Evolutionary conservation across 2,113 vertebrate species (phyloP).

Genomic region (Etia nguti): DNA sequence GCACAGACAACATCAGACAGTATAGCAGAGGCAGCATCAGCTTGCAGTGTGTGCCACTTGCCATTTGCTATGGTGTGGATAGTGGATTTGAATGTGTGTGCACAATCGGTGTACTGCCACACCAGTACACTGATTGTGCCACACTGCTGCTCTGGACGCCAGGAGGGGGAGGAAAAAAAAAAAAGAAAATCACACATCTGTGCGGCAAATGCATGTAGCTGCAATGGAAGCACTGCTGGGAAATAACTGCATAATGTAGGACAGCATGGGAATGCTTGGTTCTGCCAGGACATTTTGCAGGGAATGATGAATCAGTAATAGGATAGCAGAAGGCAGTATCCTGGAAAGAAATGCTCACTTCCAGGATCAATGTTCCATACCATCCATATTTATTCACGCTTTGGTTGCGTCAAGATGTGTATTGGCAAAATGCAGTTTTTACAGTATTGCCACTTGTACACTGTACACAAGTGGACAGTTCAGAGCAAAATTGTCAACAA

Average conservation of each 20-base stretch:
- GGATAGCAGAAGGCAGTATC: slow-evolving; percentile 43
- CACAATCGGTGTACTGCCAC: slow-evolving; percentile 5
- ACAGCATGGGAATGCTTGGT: slow-evolving; percentile 29
- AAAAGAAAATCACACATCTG: slow-evolving; percentile 9
- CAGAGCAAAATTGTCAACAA: slow-evolving; percentile 36
- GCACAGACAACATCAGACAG: slow-evolving; percentile 44
- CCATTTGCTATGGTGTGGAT: slow-evolving; percentile 6
- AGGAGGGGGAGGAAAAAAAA: neutral
- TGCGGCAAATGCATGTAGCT: slow-evolving; percentile 37
- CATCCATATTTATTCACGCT: slow-evolving; percentile 49
- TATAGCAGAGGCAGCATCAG: slow-evolving; percentile 28
- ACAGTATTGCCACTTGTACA: slow-evolving; percentile 7
- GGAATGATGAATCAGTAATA: slow-evolving; percentile 57
- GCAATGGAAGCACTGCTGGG: slow-evolving; percentile 38
- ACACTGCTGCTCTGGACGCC: neutral
- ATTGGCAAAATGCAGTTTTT: slow-evolving; percentile 40
- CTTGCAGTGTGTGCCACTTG: slow-evolving; percentile 19
- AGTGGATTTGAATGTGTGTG: neutral
- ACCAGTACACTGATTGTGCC: slow-evolving; percentile 13
- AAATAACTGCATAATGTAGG: slow-evolving; percentile 49
- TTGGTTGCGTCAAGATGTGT: slow-evolving; percentile 39
- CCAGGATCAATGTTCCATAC: slow-evolving; percentile 58
- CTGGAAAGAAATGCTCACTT: slow-evolving; percentile 55
- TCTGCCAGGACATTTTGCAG: slow-evolving; percentile 37
- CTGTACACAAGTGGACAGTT: slow-evolving; percentile 23